Evolutionary conservation across 2,113 vertebrate genomes (phyloP).

Genomic region (Archocentrus centrarchus): DNA sequence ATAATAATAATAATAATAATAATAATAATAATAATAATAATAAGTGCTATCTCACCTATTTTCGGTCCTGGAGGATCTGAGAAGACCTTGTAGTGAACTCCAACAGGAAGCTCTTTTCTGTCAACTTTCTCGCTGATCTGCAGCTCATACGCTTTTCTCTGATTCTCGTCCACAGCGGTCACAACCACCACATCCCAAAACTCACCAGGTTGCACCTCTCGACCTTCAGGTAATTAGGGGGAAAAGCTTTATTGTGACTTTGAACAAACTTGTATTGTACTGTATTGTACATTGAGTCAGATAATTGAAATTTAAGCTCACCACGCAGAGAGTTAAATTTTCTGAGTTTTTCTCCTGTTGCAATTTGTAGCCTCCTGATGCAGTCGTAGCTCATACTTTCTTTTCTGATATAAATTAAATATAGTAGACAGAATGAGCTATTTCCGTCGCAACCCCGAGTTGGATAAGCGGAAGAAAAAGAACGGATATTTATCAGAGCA

Average conservation of each 20-base stretch:
- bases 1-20: not conserved
- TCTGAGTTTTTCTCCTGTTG: conserved; percentile 79
- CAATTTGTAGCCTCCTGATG: conserved; percentile 52
- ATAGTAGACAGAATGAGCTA: not conserved
- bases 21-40: not conserved
- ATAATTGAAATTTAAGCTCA: conserved; percentile 28
- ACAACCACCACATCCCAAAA: conserved; percentile 91
- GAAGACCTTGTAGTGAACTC: conserved; percentile 85
- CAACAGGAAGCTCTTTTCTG: conserved; percentile 85
- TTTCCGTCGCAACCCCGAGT: not conserved
- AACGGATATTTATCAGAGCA: fast-evolving
- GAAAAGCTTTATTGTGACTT: not conserved
- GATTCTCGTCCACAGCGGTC: conserved; percentile 87
- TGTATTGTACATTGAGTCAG: fast-evolving
- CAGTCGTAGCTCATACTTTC: conserved; percentile 54
- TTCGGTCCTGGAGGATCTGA: conserved; percentile 88
- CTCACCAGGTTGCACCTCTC: conserved; percentile 68
- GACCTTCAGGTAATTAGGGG: conserved; percentile 70
- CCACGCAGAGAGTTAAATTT: conserved; percentile 76
- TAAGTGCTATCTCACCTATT: conserved; percentile 77
- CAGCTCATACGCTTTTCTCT: conserved; percentile 85
- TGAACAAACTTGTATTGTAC: too few relatives aligned
- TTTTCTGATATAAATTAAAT: not conserved
- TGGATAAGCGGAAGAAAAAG: too few relatives aligned
- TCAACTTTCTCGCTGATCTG: conserved; percentile 86